Evolutionary conservation across 2,113 vertebrate genomes (phyloP), one percentile per base, ranked within the genome.

Genomic region (Barbus barbus): DNA sequence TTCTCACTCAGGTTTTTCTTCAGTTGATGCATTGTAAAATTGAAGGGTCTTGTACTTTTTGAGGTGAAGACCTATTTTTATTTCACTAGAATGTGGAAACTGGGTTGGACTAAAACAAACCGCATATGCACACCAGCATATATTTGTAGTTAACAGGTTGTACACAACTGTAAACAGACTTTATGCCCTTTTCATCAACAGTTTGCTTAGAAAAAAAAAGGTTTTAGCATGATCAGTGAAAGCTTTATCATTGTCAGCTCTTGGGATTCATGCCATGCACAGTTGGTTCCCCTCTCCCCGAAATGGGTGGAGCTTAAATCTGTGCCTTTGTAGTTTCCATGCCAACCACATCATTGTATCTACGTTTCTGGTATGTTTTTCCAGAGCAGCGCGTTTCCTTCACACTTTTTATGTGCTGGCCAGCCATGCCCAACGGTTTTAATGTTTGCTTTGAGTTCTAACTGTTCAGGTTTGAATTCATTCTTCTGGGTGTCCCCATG

Each of bases 271-370:
- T 84, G 73, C 53, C 69, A 72, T 83, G 58, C 71, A 18, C 53
- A 41, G 22, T 74, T 79, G 80, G n/a, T 58, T 86, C 77, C 87
- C 82, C 73, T 76, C 65, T 85, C 22, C 0, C 5, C 61, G 2
- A 56, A 72, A 79, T 60, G 38, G 82, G 74, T 60, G 85, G 78
- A 74, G n/a, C 87, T 67, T 81, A 48, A 69, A 69, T n/a, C 63
- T 36, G 56, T 24, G 46, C 33, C 63, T 71, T 82, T 28, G 18
- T 48, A 2, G 61, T 85, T 88, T 71, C 28, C 73, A 83, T 41
- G 48, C 69, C 33, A 48, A 81, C 51, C 38, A 82, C 61, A 67
- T 74, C 71, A 83, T 86, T 84, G 81, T 78, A 46, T 31, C 61
- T 67, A 67, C 14, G n/a, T 46, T 63, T 79, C 38, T 80, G 24